Evolutionary conservation across 1,140 invertebrate species (phyloP).

Genomic region (Andricus grossulariae): DNA sequence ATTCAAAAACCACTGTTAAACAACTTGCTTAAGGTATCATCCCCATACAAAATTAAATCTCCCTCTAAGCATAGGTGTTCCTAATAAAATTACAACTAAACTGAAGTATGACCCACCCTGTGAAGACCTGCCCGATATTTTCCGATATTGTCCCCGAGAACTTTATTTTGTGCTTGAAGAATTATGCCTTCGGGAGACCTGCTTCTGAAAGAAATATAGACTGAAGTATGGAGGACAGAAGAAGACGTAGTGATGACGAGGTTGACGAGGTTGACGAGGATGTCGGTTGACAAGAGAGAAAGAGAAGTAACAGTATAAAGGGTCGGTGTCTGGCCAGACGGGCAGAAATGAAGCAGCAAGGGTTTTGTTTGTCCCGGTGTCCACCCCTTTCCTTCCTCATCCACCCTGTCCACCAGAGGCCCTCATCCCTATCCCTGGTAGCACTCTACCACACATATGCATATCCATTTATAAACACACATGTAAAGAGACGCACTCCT

Average conservation of each 20-base stretch:
- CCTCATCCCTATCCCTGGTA: conserved; percentile 11
- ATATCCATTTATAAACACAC: not conserved
- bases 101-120: no score
- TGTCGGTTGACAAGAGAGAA: conserved; percentile 54
- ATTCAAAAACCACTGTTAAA: no score
- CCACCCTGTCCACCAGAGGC: conserved; percentile 38
- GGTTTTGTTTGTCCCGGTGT: conserved; percentile 76
- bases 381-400: conserved; percentile 58
- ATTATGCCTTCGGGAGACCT: conserved; percentile 46
- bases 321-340: conserved; percentile 73
- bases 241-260: conserved; percentile 55
- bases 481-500: conserved; percentile 44
- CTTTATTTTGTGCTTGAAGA: no score
- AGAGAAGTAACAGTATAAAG: conserved; percentile 63
- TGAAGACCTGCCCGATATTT: no score
- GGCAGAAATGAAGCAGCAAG: conserved; percentile 75
- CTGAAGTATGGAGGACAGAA: conserved; percentile 60
- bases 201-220: conserved; percentile 67
- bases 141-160: no score
- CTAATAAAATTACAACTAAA: no score
- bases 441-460: not conserved
- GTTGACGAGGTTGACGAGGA: conserved; percentile 56
- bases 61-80: no score
- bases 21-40: no score
- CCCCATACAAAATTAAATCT: no score